These are phyloP conservation scores for Campoplex nolae DNA, from an alignment of 2,888 invertebrate species.

Conservation along the genomic window DNA sequence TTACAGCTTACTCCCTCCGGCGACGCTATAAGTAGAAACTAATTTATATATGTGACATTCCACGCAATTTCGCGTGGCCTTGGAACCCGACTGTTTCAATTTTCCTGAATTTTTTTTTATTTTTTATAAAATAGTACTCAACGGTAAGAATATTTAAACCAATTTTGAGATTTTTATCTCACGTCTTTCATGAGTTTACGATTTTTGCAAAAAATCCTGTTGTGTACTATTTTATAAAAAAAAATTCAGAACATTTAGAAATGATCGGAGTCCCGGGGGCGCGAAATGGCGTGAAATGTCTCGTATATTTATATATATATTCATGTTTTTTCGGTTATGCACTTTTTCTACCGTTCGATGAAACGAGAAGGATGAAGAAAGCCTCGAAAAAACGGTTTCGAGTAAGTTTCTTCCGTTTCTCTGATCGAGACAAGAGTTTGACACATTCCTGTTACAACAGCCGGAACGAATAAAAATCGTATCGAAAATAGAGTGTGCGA, in stretches of 20 bases:
- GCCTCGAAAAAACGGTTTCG: background rate
- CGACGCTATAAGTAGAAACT: background rate
- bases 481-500: constrained; percentile 15
- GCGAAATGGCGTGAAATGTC: no score
- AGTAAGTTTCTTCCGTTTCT: background rate
- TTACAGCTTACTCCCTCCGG: constrained; percentile 12
- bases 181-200: no score
- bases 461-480: constrained; percentile 20
- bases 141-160: no score
- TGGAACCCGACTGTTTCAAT: no score
- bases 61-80: no score
- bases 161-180: no score
- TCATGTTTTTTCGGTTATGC: constrained; percentile 45
- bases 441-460: background rate
- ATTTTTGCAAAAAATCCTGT: no score
- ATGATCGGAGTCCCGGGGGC: no score
- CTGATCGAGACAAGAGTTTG: background rate
- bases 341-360: constrained; percentile 47
- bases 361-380: background rate
- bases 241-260: no score
- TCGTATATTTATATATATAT: constrained; percentile 34
- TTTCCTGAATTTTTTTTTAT: no score
- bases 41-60: background rate
- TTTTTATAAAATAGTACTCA: no score
- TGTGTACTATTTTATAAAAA: no score